Percentiles rank a stretch among this genome's conserved stretches.
Conservation (phyloP, 64 coral and sea anemone species). For the Actinia equina region DNA sequence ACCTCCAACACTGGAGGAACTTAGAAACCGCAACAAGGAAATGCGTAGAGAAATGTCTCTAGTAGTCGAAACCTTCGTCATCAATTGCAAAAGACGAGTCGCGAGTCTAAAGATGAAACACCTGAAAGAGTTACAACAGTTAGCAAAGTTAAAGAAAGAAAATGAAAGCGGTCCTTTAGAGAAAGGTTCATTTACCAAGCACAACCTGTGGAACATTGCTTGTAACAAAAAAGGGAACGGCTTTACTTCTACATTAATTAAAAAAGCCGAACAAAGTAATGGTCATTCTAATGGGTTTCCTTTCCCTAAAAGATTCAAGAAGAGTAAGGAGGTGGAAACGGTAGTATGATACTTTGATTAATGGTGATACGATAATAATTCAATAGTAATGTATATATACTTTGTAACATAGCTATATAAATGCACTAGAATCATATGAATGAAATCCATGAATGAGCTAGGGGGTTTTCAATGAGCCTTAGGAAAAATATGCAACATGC, state of each 20-base stretch:
- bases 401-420: no score
- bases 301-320: not conserved
- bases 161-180: not conserved
- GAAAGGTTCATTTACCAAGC: constrained; percentile 23
- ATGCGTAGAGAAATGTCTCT: constrained; percentile 37
- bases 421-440: no score
- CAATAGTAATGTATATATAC: no score
- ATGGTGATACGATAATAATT: no score
- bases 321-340: constrained; percentile 21
- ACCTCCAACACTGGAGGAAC: constrained; percentile 25
- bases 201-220: constrained; percentile 20
- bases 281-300: constrained; percentile 24
- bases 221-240: not conserved
- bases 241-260: not conserved
- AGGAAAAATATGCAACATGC: no score
- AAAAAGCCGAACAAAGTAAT: constrained; percentile 5
- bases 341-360: constrained; percentile 8
- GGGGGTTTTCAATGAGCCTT: no score
- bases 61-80: constrained; percentile 27
- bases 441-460: no score
- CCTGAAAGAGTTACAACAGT: constrained; percentile 37
- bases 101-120: constrained; percentile 15
- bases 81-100: constrained; percentile 34
- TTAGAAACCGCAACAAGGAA: constrained; percentile 3
- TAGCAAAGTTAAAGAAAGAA: constrained; percentile 41